Evolutionary conservation across 2,888 invertebrate genomes (phyloP).

Genomic region (Drosophila nigritarsus): DNA sequence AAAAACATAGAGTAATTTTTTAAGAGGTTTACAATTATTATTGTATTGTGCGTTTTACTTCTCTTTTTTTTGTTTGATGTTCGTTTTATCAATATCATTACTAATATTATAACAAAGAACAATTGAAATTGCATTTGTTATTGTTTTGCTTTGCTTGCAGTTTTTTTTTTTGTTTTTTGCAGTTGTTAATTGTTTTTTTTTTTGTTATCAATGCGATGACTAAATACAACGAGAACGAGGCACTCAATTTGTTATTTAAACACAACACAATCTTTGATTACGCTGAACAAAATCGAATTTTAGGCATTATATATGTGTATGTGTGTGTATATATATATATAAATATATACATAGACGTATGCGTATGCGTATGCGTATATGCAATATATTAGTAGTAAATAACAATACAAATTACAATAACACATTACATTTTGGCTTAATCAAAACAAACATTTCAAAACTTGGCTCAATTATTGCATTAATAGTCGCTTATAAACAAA

Average conservation of each 20-base stretch:
- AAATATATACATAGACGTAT: slow-evolving; percentile 26
- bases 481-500: slow-evolving; percentile 54
- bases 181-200: slow-evolving; percentile 32
- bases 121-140: slow-evolving; percentile 31
- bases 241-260: slow-evolving; percentile 67
- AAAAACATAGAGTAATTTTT: slow-evolving; percentile 40
- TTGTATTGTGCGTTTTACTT: slow-evolving; percentile 55
- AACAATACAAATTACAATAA: slow-evolving; percentile 79
- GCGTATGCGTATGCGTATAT: slow-evolving; percentile 42
- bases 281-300: slow-evolving; percentile 56
- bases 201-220: slow-evolving; percentile 59
- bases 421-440: slow-evolving; percentile 79
- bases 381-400: slow-evolving; percentile 71
- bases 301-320: slow-evolving; percentile 52
- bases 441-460: slow-evolving; percentile 65
- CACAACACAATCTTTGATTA: slow-evolving; percentile 51
- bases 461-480: slow-evolving; percentile 64
- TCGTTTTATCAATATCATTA: slow-evolving; percentile 40
- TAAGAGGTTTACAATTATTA: slow-evolving; percentile 56
- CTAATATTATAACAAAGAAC: slow-evolving; percentile 49
- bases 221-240: slow-evolving; percentile 72
- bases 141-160: slow-evolving; percentile 19
- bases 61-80: slow-evolving; percentile 1
- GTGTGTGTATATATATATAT: slow-evolving; percentile 28
- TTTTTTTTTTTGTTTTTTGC: slow-evolving; percentile 13